Base-by-base conservation (phyloP, 1,140 invertebrate species). In the Papilio glaucus region DNA sequence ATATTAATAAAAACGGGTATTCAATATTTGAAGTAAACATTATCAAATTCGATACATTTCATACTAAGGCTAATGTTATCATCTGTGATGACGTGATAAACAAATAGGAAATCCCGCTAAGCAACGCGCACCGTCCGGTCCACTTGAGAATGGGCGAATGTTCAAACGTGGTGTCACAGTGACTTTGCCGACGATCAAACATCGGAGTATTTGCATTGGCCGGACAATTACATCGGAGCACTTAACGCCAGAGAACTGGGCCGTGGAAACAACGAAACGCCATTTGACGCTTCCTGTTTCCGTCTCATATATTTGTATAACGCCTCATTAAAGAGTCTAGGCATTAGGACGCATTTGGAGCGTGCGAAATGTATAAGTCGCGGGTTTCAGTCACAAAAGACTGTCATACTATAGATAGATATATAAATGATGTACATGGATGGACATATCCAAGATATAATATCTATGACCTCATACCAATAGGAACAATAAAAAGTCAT, bases 221-320 rank as follows among this genome's bases (percentile, higher is more conserved):
- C 79, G 83, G 82, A 86, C 88, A 90, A 90, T 92, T 90, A 92
- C 89, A 89, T 81, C 85, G 82, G 75, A 74, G 88, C 90, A 91
- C 90, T 92, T 90, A 90, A 80, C 82, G 81, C 77, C 80, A 80
- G 77, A 77, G 80, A 90, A 90, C 86, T 89, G 86, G 85, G 81
- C 85, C 87, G 85, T 87, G 85, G 81, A 80, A 84, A 91, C 89
- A 92, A 83, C 85, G 84, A 89, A 92, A 92, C 82, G 79, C 90
- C 87, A 91, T 92, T 91, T 90, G 85, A 90, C 84, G 88, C 87
- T 92, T 92, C 89, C 90, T 87, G 88, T 90, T 90, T 91, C 88
- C 85, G 80, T 77, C 82, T 85, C 77, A 81, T 85, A 85, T 84
- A 83, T 87, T 88, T 85, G 81, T 79, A 80, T 73, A 74, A 73